Conservation (phyloP, 2,797 vertebrate species). For the Eptatretus atami region DNA sequence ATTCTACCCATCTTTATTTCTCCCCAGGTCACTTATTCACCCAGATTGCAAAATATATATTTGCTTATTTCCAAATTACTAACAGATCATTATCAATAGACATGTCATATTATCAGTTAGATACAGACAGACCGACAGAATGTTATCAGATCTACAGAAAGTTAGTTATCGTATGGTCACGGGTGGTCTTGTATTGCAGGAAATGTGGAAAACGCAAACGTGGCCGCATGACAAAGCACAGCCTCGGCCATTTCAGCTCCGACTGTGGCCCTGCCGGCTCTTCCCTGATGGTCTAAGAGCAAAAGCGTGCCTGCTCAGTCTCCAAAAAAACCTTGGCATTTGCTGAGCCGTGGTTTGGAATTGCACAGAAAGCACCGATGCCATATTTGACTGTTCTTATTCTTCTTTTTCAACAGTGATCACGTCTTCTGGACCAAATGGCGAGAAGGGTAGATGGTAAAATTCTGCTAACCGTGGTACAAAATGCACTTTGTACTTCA, state of each 20-base stretch:
- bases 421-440: background rate
- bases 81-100: too few species aligned
- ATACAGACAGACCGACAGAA: too few species aligned
- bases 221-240: conserved; percentile 71
- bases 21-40: too few species aligned
- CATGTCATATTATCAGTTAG: too few species aligned
- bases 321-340: background rate
- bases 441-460: background rate
- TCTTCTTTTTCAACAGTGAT: background rate
- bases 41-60: too few species aligned
- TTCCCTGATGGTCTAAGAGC: background rate
- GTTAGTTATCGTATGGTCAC: background rate
- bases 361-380: too few species aligned
- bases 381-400: background rate
- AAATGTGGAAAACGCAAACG: conserved; percentile 82
- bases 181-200: conserved; percentile 20
- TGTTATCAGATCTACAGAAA: too few species aligned
- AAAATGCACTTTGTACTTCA: too few species aligned
- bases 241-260: conserved; percentile 69
- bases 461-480: too few species aligned
- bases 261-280: conserved; percentile 18
- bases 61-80: too few species aligned
- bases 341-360: too few species aligned
- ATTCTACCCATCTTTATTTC: too few species aligned
- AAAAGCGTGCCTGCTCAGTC: background rate